These are phyloP conservation scores for Papilio polyxenes DNA, from an alignment of 1,140 invertebrate species.

Conservation along the genomic window DNA sequence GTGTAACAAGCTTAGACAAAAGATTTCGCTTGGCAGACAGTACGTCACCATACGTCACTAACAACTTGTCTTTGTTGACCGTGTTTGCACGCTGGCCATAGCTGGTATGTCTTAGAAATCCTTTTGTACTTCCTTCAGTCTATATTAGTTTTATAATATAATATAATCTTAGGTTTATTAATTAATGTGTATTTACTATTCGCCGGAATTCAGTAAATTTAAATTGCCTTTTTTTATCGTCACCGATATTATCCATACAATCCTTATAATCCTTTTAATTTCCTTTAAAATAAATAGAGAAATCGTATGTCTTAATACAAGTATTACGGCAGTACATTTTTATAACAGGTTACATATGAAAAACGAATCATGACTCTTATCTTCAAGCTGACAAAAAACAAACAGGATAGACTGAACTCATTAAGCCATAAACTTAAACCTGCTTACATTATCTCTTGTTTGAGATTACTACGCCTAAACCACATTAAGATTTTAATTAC, in stretches of 20 bases:
- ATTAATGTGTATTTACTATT: not conserved
- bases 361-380: not conserved
- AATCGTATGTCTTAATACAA: no score
- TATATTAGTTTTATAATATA: not conserved
- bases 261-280: no score
- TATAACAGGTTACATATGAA: no score
- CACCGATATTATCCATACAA: no score
- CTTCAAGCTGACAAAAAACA: not conserved
- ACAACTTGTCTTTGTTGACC: not conserved
- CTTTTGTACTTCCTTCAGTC: conserved; percentile 4
- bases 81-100: not conserved
- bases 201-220: no score
- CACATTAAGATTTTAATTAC: not conserved
- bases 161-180: not conserved
- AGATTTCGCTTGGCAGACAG: conserved; percentile 4
- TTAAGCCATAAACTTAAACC: not conserved
- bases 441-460: not conserved
- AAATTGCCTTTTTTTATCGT: no score
- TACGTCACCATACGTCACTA: conserved; percentile 6
- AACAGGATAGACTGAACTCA: not conserved
- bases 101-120: not conserved
- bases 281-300: no score
- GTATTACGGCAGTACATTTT: no score
- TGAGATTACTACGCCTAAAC: not conserved
- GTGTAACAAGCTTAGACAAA: not conserved